phyloP scores from a whole-genome alignment of 2,113 vertebrate genomes.

The Hippopotamus amphibius region DNA sequence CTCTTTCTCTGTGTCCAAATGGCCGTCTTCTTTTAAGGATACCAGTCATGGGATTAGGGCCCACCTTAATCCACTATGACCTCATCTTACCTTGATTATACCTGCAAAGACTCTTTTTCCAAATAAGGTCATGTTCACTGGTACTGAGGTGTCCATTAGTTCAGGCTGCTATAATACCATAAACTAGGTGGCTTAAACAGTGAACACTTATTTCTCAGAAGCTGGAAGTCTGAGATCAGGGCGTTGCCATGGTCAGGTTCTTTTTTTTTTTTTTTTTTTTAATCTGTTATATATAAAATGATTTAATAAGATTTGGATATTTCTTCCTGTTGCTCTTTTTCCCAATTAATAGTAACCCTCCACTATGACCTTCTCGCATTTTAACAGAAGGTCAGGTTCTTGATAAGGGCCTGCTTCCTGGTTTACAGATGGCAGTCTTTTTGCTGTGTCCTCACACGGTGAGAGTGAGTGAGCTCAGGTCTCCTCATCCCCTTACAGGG shows the following conservation, averaged over 20 bases:
- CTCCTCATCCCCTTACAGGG: neutral
- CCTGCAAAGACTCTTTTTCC: neutral
- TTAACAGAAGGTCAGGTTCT: conserved; percentile 6
- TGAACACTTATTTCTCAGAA: neutral
- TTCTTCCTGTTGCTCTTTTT: neutral
- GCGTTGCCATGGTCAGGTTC: neutral
- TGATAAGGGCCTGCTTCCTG: neutral
- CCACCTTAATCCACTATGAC: neutral
- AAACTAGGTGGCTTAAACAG: no score
- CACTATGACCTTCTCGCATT: neutral
- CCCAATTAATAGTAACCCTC: neutral
- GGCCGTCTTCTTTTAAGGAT: neutral
- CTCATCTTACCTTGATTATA: neutral
- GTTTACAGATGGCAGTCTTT: neutral
- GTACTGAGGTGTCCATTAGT: neutral
- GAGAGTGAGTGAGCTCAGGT: neutral
- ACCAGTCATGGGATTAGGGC: neutral
- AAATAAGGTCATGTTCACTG: neutral
- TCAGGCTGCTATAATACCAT: neutral
- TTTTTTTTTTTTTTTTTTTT: no score
- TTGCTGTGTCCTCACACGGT: neutral
- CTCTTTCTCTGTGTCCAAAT: neutral
- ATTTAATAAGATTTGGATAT: neutral
- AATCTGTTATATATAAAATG: neutral
- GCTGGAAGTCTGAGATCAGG: neutral